Percentiles rank a stretch among this genome's conserved stretches.
These are phyloP conservation scores for Gambusia affinis DNA, from an alignment of 2,113 vertebrate genomes.

Conservation along the genomic window DNA sequence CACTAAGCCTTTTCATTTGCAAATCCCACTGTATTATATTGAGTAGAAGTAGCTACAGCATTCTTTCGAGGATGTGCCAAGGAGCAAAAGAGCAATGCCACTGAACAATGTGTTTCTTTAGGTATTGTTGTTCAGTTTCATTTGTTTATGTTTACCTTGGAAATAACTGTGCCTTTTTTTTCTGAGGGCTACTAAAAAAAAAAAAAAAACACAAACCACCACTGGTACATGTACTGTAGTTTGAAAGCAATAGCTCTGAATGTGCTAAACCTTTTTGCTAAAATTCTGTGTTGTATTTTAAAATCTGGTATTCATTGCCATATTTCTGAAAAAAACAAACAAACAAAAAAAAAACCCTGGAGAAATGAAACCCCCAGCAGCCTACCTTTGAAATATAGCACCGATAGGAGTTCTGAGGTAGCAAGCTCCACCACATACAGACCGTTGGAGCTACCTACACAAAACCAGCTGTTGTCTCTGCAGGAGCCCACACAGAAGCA, in stretches of 20 bases:
- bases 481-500: slow-evolving; percentile 35
- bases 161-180: not conserved
- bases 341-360: not conserved
- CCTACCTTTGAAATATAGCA: slow-evolving; percentile 82
- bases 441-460: slow-evolving; percentile 85
- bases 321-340: not conserved
- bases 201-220: not conserved
- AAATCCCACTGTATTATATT: too few species aligned
- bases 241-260: not conserved
- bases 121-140: not conserved
- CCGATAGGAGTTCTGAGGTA: slow-evolving; percentile 82
- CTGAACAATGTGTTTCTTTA: too few species aligned
- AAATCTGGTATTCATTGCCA: not conserved
- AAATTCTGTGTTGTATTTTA: not conserved
- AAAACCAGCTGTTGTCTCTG: slow-evolving; percentile 73
- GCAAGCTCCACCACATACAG: slow-evolving; percentile 84
- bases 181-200: not conserved
- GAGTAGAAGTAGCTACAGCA: too few species aligned
- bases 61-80: too few species aligned
- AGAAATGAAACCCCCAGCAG: not conserved
- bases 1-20: too few species aligned
- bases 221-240: not conserved
- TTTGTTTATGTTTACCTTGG: not conserved
- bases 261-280: not conserved
- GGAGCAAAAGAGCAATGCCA: too few species aligned